phyloP scores from a whole-genome alignment of 2,797 vertebrate species.

The Gallinago solitaria region DNA sequence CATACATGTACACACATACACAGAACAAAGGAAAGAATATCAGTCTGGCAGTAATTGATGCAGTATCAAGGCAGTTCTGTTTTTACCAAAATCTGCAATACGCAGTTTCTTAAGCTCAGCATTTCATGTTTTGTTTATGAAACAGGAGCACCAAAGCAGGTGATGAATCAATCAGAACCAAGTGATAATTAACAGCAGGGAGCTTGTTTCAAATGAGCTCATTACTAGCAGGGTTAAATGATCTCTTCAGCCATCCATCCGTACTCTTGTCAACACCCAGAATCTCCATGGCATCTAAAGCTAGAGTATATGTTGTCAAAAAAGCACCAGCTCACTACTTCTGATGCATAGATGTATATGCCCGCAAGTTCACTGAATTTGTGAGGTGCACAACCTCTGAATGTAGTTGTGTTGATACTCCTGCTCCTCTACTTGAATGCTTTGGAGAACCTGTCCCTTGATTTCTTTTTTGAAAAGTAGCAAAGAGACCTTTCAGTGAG shows the following conservation, averaged over 20 bases:
- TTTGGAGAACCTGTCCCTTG: background rate
- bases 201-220: conserved; percentile 52
- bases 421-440: background rate
- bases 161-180: conserved; percentile 52
- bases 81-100: conserved; percentile 1
- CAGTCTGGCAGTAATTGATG: background rate
- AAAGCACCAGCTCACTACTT: background rate
- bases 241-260: conserved; percentile 27
- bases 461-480: background rate
- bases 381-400: background rate
- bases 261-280: background rate
- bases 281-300: background rate
- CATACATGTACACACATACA: background rate
- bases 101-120: background rate
- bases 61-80: background rate
- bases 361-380: background rate
- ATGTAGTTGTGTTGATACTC: background rate
- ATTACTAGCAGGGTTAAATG: conserved; percentile 50
- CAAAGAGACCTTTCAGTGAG: background rate
- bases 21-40: background rate
- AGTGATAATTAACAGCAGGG: conserved; percentile 52
- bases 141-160: conserved; percentile 19
- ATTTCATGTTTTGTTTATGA: conserved; percentile 48
- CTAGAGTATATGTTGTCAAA: background rate
- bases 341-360: background rate